Percentiles rank a stretch among this genome's conserved stretches.
Conservation (phyloP, 2,888 invertebrate genomes). For the Nasonia oneida region DNA sequence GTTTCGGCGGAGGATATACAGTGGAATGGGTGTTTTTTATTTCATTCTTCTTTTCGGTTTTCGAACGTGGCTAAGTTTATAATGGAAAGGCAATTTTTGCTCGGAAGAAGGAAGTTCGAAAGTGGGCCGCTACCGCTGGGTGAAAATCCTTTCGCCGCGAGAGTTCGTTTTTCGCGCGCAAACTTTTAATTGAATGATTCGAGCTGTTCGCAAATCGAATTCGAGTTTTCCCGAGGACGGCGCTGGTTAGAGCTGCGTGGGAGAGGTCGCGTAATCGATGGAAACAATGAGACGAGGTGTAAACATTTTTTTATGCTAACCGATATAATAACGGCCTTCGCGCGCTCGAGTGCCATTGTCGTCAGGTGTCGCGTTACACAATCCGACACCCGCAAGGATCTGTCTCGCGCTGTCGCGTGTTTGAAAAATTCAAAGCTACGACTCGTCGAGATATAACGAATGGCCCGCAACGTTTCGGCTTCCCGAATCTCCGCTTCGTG, state of each 20-base stretch:
- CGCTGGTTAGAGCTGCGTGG: neutral
- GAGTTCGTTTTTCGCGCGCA: neutral
- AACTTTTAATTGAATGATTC: constrained; percentile 11
- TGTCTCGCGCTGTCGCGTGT: no score
- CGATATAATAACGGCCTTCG: neutral
- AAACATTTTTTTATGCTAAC: neutral
- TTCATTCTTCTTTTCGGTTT: neutral
- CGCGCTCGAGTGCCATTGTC: neutral
- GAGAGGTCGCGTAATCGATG: neutral
- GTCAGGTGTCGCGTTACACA: neutral
- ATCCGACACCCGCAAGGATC: neutral
- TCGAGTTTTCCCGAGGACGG: neutral
- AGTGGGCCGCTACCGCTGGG: constrained; percentile 11
- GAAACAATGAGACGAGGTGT: neutral
- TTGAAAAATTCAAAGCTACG: no score
- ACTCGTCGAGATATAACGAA: no score
- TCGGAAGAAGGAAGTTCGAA: neutral
- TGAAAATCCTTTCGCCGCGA: neutral
- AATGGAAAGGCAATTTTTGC: constrained; percentile 3
- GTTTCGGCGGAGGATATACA: neutral
- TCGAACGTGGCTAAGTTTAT: neutral
- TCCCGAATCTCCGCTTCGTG: no score
- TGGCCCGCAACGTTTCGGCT: neutral
- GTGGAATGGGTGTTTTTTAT: neutral
- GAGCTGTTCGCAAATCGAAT: neutral